Evolutionary conservation across 2,888 invertebrate species (phyloP).

Genomic region (Drosophila nigritarsus): DNA sequence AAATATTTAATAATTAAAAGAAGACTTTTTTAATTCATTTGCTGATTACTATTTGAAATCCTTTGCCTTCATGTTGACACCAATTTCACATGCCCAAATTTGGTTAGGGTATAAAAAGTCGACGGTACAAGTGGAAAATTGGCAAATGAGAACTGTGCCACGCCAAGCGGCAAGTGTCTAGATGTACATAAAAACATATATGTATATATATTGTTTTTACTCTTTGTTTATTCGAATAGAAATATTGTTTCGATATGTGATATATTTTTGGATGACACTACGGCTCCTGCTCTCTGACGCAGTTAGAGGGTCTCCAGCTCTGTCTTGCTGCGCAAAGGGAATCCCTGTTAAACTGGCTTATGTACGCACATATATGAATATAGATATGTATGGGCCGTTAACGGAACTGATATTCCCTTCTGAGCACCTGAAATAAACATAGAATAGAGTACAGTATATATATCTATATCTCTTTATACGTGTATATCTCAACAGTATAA

Average conservation of each 20-base stretch:
- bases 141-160: conserved; percentile 24
- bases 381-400: neutral
- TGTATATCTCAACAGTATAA: neutral
- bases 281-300: conserved; percentile 48
- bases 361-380: neutral
- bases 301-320: conserved; percentile 31
- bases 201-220: conserved; percentile 18
- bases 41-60: neutral
- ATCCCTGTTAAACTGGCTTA: conserved; percentile 2
- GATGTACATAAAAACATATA: neutral
- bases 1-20: neutral
- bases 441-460: neutral
- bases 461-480: neutral
- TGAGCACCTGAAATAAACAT: neutral
- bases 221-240: conserved; percentile 32
- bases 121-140: conserved; percentile 12
- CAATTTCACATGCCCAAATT: neutral
- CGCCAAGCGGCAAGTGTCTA: conserved; percentile 21
- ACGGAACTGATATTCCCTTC: neutral
- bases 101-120: conserved; percentile 23
- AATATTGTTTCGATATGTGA: conserved; percentile 45
- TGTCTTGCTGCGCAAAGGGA: conserved; percentile 14
- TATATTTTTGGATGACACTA: conserved; percentile 50
- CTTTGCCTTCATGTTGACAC: neutral
- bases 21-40: neutral